phyloP scores from a whole-genome alignment of 2,888 invertebrate genomes.

The Euplexia lucipara region DNA sequence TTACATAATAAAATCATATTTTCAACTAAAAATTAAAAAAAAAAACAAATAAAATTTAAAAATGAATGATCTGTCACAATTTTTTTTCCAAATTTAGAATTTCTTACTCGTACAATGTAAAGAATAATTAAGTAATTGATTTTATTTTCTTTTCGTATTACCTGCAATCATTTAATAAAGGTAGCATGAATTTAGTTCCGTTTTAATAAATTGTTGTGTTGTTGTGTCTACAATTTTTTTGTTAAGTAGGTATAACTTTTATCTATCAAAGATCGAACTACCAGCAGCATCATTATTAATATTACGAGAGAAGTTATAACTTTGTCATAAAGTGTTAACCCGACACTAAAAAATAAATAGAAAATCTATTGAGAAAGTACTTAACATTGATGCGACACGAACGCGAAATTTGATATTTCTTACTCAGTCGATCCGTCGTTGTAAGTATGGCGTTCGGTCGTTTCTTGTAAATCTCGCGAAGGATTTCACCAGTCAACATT shows the following conservation, averaged over 20 bases:
- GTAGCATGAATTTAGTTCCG: too few relatives aligned
- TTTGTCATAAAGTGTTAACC: neutral
- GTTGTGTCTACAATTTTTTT: too few relatives aligned
- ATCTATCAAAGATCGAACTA: neutral
- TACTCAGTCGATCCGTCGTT: conserved; percentile 45
- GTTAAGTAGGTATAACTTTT: too few relatives aligned
- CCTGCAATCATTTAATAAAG: neutral
- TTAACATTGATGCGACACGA: conserved; percentile 49
- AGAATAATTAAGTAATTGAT: neutral
- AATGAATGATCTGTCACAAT: too few relatives aligned
- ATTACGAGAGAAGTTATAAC: neutral
- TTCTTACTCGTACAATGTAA: too few relatives aligned
- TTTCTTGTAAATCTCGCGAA: conserved; percentile 53
- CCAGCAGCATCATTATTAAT: neutral
- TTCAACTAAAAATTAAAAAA: too few relatives aligned
- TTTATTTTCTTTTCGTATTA: neutral
- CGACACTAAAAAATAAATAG: conserved; percentile 7
- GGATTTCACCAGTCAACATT: conserved; percentile 76
- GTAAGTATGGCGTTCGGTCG: too few relatives aligned
- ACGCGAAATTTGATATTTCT: conserved; percentile 58
- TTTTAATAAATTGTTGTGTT: too few relatives aligned
- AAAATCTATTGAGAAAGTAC: conserved; percentile 5
- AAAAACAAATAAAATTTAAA: too few relatives aligned
- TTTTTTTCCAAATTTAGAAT: too few relatives aligned
- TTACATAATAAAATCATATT: too few relatives aligned